These are phyloP conservation scores for Percina caprodes DNA, from an alignment of 2,113 vertebrate species.

Conservation along the genomic window DNA sequence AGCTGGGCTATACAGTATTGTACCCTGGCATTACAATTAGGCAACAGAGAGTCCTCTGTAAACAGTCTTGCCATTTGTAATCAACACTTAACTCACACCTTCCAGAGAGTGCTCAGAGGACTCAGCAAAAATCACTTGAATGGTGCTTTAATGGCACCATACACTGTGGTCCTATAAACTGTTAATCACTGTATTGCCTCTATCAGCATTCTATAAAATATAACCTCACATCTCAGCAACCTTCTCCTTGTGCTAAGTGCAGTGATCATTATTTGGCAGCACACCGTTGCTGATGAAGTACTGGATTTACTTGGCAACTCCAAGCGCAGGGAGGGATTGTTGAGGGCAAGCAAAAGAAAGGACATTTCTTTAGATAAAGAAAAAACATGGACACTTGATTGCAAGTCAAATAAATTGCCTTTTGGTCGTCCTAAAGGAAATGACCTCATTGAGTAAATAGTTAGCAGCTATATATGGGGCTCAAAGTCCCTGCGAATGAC, in stretches of 20 bases:
- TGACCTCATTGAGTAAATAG: constrained; percentile 81
- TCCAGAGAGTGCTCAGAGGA: neutral
- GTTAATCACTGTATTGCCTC: constrained; percentile 31
- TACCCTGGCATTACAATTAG: constrained; percentile 1
- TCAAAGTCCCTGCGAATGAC: constrained; percentile 71
- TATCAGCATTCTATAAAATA: constrained; percentile 45
- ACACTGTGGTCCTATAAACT: neutral
- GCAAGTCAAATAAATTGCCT: constrained; percentile 51
- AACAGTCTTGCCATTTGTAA: neutral
- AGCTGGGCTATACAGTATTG: neutral
- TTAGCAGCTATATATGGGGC: constrained; percentile 69
- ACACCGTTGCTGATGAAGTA: constrained; percentile 51
- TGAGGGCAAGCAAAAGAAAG: constrained; percentile 47
- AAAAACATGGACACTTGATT: constrained; percentile 59
- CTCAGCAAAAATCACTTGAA: neutral
- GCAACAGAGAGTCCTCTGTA: neutral
- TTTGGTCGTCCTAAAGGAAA: constrained; percentile 71
- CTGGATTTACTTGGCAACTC: constrained; percentile 35
- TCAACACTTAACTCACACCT: neutral
- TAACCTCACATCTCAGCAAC: constrained; percentile 50
- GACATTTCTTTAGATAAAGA: constrained; percentile 46
- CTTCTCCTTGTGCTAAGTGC: constrained; percentile 30
- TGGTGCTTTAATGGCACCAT: neutral
- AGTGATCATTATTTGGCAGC: constrained; percentile 66
- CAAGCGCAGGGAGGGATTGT: constrained; percentile 23